Conservation (phyloP, 2,797 vertebrate species). For the Typhlichthys subterraneus region DNA sequence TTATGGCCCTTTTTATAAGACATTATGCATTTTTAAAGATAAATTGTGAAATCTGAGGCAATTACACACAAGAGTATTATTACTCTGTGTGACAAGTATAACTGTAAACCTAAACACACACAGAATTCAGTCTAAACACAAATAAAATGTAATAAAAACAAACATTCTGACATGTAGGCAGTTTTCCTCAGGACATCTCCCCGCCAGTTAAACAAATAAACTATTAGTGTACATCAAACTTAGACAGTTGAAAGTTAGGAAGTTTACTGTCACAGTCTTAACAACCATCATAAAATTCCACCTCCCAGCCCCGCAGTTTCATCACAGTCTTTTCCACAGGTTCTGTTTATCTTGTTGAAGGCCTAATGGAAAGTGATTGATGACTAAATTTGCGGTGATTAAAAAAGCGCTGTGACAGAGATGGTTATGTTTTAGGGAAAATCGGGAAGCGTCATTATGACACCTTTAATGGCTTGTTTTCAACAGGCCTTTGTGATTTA, state of each 20-base stretch:
- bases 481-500: slow-evolving; percentile 72
- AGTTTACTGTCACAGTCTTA: slow-evolving; percentile 24
- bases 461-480: slow-evolving; percentile 71
- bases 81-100: too few relatives aligned
- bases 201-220: neutral
- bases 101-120: too few relatives aligned
- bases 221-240: slow-evolving; percentile 18
- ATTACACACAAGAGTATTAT: too few relatives aligned
- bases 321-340: slow-evolving; percentile 43
- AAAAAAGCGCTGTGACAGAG: slow-evolving; percentile 64
- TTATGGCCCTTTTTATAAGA: too few relatives aligned
- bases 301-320: slow-evolving; percentile 37
- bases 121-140: too few relatives aligned
- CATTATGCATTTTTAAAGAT: too few relatives aligned
- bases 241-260: slow-evolving; percentile 23
- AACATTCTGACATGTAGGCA: too few relatives aligned
- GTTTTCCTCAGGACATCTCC: too few relatives aligned
- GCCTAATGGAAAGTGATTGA: slow-evolving; percentile 72
- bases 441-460: slow-evolving; percentile 63
- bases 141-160: too few relatives aligned
- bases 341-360: slow-evolving; percentile 64
- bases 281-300: slow-evolving; percentile 18
- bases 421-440: slow-evolving; percentile 54
- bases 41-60: too few relatives aligned
- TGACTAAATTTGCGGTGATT: slow-evolving; percentile 64